Evolutionary conservation across 2,113 vertebrate species (phyloP), one percentile per base, ranked within the genome.

Genomic region (Bagarius yarrelli): DNA sequence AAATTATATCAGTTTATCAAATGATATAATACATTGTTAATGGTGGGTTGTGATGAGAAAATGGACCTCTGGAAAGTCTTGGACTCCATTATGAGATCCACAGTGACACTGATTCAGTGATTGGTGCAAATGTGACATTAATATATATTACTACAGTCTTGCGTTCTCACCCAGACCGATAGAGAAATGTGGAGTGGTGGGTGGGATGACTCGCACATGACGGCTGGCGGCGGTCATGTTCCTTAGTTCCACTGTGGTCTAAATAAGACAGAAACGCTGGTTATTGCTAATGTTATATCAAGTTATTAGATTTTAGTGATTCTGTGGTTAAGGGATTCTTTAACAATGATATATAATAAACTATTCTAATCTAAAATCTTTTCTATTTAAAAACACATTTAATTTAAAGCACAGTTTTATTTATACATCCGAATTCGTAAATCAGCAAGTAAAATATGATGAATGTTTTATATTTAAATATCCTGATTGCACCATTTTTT

Each of bases 181-280:
- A 0, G 93, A 91, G 83, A 99, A 99, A 86, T 93, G 90, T 4
- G 94, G 88, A 1, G 95, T 93, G 23, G 91, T 90, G 0, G 98
- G 97, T 0, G 96, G 96, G 73, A 96, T 91, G 83, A 98, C 89
- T 19, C 96, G 91, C 69, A 96, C 13, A 14, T 89, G 89, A 8
- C 94, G 95, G 87, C 95, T 91, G 9, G 93, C 91, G 0, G 95
- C 90, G 1, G 96, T 96, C 86, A 93, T 52, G 57, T 98, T 99
- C 87, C 90, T 94, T 72, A 99, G 88, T 72, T 96, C 93, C 73
- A 99, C 21, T 0, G 89, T 92, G 53, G 90, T 93, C 98, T 99
- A 53, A 55, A 80, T 64, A 1, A 76, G 64, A 81, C 59, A 80
- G 16, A 53, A 71, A 8, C 32, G 34, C 11, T 23, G 8, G 15